Percentiles rank a stretch among this genome's conserved stretches.
phyloP scores from a whole-genome alignment of 2,797 vertebrate genomes.

The Cetoscarus ocellatus region DNA sequence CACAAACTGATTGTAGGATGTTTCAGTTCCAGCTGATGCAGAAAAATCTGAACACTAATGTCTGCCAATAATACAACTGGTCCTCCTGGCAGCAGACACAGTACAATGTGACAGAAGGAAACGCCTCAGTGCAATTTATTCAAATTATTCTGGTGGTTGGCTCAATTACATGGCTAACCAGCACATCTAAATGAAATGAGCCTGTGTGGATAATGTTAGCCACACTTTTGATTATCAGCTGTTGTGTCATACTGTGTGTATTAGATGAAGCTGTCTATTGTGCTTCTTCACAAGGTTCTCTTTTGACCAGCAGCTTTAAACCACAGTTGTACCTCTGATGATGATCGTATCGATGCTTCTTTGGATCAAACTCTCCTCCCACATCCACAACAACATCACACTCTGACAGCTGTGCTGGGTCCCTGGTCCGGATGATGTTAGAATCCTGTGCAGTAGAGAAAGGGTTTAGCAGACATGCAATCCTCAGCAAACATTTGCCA shows the following conservation, averaged over 20 bases:
- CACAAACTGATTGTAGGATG: neutral
- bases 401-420: constrained; percentile 82
- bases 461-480: neutral
- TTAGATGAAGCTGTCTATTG: neutral
- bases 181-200: neutral
- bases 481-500: neutral
- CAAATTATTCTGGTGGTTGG: constrained; percentile 10
- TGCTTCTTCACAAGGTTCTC: neutral
- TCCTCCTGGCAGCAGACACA: neutral
- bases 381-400: constrained; percentile 97
- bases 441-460: constrained; percentile 82
- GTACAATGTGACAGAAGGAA: constrained; percentile 7
- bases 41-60: neutral
- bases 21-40: neutral
- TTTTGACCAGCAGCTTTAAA: neutral
- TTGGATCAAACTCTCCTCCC: constrained; percentile 92
- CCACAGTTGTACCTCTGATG: constrained; percentile 90
- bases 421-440: constrained; percentile 90
- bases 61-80: neutral
- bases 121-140: neutral
- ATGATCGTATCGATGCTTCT: constrained; percentile 92
- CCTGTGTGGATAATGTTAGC: neutral
- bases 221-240: neutral
- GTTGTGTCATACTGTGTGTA: neutral
- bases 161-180: constrained; percentile 4